Evolutionary conservation across 2,113 vertebrate genomes (phyloP).

Genomic region (Alectura lathami): DNA sequence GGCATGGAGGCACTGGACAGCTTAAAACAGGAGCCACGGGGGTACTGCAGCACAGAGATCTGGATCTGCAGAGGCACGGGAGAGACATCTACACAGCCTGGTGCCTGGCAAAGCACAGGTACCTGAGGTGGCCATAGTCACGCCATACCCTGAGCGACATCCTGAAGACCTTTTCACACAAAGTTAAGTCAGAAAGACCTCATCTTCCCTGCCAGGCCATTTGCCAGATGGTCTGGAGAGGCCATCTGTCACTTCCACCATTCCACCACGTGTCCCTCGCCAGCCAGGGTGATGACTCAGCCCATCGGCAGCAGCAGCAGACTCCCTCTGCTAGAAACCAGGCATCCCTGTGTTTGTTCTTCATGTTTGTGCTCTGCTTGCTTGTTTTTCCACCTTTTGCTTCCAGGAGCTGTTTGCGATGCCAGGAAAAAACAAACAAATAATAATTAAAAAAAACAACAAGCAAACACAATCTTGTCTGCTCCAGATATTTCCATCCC

Average conservation of each 20-base stretch:
- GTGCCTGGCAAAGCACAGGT: not conserved
- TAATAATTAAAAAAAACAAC: not conserved
- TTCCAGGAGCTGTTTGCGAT: not conserved
- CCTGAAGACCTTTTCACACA: not conserved
- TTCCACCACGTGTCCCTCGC: not conserved
- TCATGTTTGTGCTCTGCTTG: not conserved
- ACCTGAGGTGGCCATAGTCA: not conserved
- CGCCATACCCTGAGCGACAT: not conserved
- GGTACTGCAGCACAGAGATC: accelerated
- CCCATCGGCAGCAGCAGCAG: not conserved
- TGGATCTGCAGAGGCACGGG: not conserved
- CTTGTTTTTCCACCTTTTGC: not conserved
- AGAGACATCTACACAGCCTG: not conserved
- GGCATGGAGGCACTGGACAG: not conserved
- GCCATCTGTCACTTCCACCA: not conserved
- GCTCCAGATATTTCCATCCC: not conserved
- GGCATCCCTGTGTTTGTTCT: not conserved
- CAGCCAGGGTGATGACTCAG: accelerated
- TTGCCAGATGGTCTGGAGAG: not conserved
- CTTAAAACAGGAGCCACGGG: not conserved
- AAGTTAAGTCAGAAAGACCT: not conserved
- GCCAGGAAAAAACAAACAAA: not conserved
- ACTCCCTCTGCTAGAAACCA: not conserved
- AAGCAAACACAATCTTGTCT: not conserved
- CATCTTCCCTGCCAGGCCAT: not conserved